Base-by-base conservation (phyloP, 92 coral and sea anemone species). In the Virgularia gustaviana region DNA sequence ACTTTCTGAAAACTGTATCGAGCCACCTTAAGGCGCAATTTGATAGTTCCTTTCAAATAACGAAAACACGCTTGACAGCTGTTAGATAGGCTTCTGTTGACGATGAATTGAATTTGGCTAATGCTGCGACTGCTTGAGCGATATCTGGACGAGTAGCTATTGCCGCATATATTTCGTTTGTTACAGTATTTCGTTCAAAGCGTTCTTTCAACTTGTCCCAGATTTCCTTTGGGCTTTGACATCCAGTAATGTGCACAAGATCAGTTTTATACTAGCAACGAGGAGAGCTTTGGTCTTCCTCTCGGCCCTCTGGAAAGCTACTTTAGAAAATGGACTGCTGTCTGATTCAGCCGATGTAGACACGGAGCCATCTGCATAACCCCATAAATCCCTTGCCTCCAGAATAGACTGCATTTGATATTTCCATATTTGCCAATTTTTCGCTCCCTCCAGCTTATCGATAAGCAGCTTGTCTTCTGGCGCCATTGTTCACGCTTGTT, bases 121-220 rank as follows among this genome's bases (percentile, higher is more conserved):
- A 15, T 5, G 11, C 54, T 55, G 47, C 65, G 34, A 53, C 65
- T 53, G 78, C 65, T 2, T 72, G 32, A 13, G 65, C 65, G 10
- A 53, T 56, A 39, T 56, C 67, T 55, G 78, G 78, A 20, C 78
- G 65, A 55, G 78, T 72, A 13, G 78, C 67, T 54, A 72, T 57
- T 20, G 78, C 78, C n/a, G 67, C 65, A 54, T 24, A 72, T 7
- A 72, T 12, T 20, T 55, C 33, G 38, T 67, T 72, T 13, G 52
- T 36, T 15, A 56, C 52, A 55, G 33, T 55, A 36, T 20, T 2
- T 6, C 33, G 2, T 55, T 55, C 62, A 55, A 55, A 55, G 12
- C 62, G 33, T 6, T 55, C 62, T 36, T 55, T 55, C 5, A 55
- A 36, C 31, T 55, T 55, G 31, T 55, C 62, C 62, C 62, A 55